These are phyloP conservation scores for Fregetta grallaria DNA, from an alignment of 2,113 vertebrate genomes.

Conservation along the genomic window DNA sequence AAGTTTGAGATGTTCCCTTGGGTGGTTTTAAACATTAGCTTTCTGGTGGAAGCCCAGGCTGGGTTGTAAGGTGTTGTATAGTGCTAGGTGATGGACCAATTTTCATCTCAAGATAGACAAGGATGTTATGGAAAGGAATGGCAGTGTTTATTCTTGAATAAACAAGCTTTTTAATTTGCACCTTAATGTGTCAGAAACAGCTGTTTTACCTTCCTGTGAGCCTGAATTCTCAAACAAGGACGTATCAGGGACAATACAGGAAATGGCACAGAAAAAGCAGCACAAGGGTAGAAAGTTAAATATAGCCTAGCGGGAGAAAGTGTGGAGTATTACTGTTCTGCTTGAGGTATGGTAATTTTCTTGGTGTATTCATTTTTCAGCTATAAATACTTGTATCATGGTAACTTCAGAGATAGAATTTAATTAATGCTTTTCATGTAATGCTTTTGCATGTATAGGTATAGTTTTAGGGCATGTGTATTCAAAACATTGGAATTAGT, in stretches of 20 bases:
- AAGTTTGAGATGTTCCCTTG: background rate
- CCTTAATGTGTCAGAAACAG: background rate
- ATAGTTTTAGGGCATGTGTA: background rate
- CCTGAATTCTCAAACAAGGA: background rate
- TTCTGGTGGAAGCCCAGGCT: background rate
- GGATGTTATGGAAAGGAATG: conserved; percentile 11
- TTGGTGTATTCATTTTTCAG: background rate
- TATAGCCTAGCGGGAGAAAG: background rate
- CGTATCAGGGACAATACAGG: background rate
- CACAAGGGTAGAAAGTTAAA: background rate
- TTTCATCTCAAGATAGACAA: background rate
- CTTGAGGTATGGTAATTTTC: background rate
- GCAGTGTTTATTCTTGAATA: background rate
- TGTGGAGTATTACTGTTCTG: background rate
- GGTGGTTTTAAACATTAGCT: conserved; percentile 10
- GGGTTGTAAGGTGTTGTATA: background rate
- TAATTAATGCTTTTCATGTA: background rate
- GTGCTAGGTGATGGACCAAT: background rate
- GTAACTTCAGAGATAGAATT: background rate
- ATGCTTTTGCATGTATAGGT: background rate
- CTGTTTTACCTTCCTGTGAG: background rate
- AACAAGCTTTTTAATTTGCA: background rate
- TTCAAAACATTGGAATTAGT: background rate
- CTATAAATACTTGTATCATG: background rate
- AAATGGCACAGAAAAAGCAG: background rate